A percentile compares a stretch with the other conserved stretches of the same genome.
Evolutionary conservation across 1,140 invertebrate genomes (phyloP).

Genomic region (Homalodisca vitripennis): DNA sequence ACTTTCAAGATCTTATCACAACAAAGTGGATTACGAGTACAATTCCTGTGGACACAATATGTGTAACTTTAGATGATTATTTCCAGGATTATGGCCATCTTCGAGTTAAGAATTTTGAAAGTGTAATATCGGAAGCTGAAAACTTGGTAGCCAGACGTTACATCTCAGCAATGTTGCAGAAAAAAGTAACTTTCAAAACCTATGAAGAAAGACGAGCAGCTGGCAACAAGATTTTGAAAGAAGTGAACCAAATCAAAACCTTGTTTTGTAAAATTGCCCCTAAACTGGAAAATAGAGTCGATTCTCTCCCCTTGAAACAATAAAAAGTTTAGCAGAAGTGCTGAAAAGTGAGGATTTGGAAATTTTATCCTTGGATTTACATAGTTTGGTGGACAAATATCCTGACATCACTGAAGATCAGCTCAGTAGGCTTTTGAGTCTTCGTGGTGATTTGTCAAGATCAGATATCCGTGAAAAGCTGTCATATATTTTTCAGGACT

Average conservation of each 20-base stretch:
- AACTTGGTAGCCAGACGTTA: constrained; percentile 83
- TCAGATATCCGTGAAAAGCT: constrained; percentile 82
- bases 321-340: constrained; percentile 79
- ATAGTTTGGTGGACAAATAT: constrained; percentile 87
- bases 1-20: constrained; percentile 86
- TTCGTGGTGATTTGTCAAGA: constrained; percentile 83
- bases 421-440: constrained; percentile 73
- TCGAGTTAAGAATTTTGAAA: constrained; percentile 81
- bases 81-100: constrained; percentile 91
- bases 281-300: constrained; percentile 58
- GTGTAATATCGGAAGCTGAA: constrained; percentile 81
- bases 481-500: constrained; percentile 58
- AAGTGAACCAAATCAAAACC: constrained; percentile 75
- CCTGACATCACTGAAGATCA: constrained; percentile 90
- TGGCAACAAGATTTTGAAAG: constrained; percentile 80
- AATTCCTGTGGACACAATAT: constrained; percentile 89
- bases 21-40: constrained; percentile 74
- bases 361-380: constrained; percentile 87
- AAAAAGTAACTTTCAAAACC: constrained; percentile 74
- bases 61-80: constrained; percentile 91
- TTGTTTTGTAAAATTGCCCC: constrained; percentile 76
- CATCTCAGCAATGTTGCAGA: constrained; percentile 82
- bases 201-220: constrained; percentile 80
- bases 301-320: constrained; percentile 81
- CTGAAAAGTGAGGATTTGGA: constrained; percentile 84